Evolutionary conservation across 2,888 invertebrate genomes (phyloP).

Genomic region (Lepidocyrtinus sp.): DNA sequence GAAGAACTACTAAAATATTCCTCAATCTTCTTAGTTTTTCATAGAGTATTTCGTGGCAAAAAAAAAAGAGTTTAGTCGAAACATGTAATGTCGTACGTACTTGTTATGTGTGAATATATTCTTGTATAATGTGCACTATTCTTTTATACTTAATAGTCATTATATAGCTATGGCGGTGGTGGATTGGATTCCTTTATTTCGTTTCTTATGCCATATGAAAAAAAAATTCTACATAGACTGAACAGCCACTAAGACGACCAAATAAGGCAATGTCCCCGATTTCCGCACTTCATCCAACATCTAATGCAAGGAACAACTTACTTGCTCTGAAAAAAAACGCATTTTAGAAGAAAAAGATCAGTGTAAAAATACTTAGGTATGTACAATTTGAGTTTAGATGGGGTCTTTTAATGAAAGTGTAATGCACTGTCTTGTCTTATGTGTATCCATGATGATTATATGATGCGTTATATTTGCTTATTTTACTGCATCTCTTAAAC

Average conservation of each 20-base stretch:
- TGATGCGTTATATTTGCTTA: neutral
- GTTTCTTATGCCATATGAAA: constrained; percentile 3
- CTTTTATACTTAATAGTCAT: too few species aligned
- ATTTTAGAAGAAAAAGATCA: constrained; percentile 5
- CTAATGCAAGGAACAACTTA: neutral
- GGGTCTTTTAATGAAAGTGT: neutral
- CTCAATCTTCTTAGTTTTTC: neutral
- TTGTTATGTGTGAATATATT: neutral
- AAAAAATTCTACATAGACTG: neutral
- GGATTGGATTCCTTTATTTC: constrained; percentile 7
- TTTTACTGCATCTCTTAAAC: neutral
- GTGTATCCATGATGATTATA: neutral
- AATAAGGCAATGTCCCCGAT: constrained; percentile 70
- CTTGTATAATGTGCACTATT: too few species aligned
- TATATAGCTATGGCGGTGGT: too few species aligned
- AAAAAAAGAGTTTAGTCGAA: neutral
- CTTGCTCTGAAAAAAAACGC: neutral
- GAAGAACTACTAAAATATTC: constrained; percentile 3
- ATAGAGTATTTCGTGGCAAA: neutral
- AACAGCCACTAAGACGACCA: constrained; percentile 63
- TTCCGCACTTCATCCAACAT: constrained; percentile 55
- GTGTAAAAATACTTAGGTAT: neutral
- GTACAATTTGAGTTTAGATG: neutral
- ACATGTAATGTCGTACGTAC: neutral
- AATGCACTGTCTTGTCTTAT: neutral